Evolutionary conservation across 2,888 invertebrate genomes (phyloP).

Genomic region (Punctoribates punctum): DNA sequence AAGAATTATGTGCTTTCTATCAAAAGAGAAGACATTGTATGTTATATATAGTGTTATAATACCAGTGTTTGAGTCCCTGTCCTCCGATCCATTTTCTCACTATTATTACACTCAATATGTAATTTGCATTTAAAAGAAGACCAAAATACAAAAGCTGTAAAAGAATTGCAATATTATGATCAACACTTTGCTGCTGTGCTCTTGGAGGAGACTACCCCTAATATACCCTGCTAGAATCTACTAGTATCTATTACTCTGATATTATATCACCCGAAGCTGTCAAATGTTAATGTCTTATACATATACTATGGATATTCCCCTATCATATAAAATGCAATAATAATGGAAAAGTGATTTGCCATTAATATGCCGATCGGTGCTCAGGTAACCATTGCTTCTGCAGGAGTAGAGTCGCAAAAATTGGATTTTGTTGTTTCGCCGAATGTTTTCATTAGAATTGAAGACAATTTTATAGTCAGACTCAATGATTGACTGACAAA

Average conservation of each 20-base stretch:
- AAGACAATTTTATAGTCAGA: too few species aligned
- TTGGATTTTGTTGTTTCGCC: too few species aligned
- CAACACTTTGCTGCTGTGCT: too few species aligned
- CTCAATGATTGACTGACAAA: too few species aligned
- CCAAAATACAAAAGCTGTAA: conserved; percentile 15
- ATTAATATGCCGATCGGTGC: too few species aligned
- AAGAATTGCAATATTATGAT: too few species aligned
- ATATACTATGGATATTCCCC: neutral
- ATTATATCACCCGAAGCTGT: conserved; percentile 6
- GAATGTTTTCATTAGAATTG: too few species aligned
- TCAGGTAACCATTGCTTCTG: too few species aligned
- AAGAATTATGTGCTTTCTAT: conserved; percentile 5
- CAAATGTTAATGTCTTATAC: conserved; percentile 4
- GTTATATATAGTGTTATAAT: too few species aligned
- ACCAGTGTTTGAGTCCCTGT: too few species aligned
- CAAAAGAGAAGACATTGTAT: neutral
- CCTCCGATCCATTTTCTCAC: neutral
- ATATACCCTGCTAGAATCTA: neutral
- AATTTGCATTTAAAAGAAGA: conserved; percentile 2
- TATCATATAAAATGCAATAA: neutral
- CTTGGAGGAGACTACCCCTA: neutral
- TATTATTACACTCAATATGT: neutral
- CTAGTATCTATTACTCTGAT: neutral
- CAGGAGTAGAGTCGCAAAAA: too few species aligned
- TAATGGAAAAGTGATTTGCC: neutral